Percentiles rank a stretch among this genome's conserved stretches.
Evolutionary conservation across 2,113 vertebrate species (phyloP).

Genomic region (Marmota monax): DNA sequence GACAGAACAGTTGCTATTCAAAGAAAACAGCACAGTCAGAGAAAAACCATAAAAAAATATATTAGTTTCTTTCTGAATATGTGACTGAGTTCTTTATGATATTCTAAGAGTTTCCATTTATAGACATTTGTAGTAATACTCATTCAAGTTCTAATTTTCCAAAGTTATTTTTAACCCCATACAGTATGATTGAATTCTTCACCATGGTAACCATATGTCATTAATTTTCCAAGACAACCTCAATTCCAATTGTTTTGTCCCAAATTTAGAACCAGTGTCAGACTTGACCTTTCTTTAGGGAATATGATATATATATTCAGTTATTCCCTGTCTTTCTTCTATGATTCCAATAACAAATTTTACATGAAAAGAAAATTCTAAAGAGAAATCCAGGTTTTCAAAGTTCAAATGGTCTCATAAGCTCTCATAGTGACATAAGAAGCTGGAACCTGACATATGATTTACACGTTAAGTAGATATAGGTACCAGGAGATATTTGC

Average conservation of each 20-base stretch:
- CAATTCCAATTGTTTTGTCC: neutral
- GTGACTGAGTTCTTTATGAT: neutral
- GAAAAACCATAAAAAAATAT: neutral
- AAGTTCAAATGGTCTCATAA: neutral
- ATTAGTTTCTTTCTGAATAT: neutral
- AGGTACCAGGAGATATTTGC: neutral
- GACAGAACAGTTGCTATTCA: neutral
- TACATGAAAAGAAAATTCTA: neutral
- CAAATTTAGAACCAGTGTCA: constrained; percentile 45
- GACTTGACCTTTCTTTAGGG: neutral
- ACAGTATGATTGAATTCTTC: constrained; percentile 19
- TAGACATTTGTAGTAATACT: neutral
- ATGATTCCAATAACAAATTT: constrained; percentile 49
- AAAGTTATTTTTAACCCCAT: constrained; percentile 35
- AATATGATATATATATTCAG: neutral
- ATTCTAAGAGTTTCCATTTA: constrained; percentile 44
- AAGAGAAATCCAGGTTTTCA: constrained; percentile 11
- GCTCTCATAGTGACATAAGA: neutral
- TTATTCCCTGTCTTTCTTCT: constrained; percentile 32
- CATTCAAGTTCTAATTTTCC: constrained; percentile 47
- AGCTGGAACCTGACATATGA: neutral
- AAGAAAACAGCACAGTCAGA: neutral
- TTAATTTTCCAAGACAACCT: constrained; percentile 29
- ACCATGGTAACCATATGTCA: neutral
- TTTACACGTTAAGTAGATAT: neutral